Conservation (phyloP, 2,113 vertebrate species). For the Terrapene triunguis region DNA sequence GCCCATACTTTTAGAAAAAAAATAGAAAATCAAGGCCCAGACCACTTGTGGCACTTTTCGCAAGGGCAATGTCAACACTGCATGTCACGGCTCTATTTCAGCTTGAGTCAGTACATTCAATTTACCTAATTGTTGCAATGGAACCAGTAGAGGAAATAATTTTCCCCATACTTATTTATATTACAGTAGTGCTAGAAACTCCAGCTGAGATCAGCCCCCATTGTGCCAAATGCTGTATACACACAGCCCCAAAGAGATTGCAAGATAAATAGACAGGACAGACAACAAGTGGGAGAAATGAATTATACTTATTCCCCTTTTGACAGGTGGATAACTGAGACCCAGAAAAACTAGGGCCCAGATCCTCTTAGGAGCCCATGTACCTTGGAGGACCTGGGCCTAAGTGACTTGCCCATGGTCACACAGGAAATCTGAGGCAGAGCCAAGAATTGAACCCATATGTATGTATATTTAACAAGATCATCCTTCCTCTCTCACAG, state of each 20-base stretch:
- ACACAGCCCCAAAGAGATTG: background rate
- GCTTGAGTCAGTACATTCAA: background rate
- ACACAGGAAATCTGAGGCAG: background rate
- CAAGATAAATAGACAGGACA: background rate
- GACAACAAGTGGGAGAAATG: background rate
- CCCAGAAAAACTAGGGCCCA: background rate
- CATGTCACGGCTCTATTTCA: background rate
- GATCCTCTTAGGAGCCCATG: background rate
- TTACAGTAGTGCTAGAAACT: background rate
- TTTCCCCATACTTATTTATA: background rate
- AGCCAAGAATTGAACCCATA: slow-evolving; percentile 12
- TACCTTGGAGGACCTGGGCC: background rate
- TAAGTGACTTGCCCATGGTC: background rate
- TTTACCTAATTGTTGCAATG: background rate
- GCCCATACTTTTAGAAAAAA: background rate
- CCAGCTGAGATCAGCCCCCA: background rate
- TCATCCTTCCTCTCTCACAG: background rate
- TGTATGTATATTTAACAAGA: slow-evolving; percentile 38
- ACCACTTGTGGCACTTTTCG: background rate
- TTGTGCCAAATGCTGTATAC: rapidly evolving
- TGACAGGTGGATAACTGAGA: background rate
- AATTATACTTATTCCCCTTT: background rate
- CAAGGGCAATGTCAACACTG: background rate
- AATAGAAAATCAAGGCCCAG: background rate
- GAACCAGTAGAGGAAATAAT: background rate